These are phyloP conservation scores for Sarcophaga caerulescens DNA, from an alignment of 2,888 invertebrate genomes.

Conservation along the genomic window DNA sequence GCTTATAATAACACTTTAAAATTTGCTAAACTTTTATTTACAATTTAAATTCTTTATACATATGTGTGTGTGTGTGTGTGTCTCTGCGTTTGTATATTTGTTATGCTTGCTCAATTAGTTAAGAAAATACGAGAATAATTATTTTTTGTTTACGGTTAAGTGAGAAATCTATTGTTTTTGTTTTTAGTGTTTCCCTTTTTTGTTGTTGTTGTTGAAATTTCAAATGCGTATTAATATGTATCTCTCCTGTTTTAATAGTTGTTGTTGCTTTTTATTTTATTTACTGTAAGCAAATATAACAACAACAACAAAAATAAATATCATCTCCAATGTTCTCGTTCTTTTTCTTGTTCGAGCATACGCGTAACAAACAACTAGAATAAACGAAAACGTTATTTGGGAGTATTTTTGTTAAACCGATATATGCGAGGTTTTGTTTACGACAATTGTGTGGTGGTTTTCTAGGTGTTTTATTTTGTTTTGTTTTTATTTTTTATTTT, in stretches of 20 bases:
- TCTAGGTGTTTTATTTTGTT: conserved; percentile 28
- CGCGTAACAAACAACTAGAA: neutral
- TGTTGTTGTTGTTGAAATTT: conserved; percentile 43
- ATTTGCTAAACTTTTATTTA: neutral
- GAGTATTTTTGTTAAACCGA: neutral
- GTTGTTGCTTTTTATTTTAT: neutral
- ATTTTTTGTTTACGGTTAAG: conserved; percentile 55
- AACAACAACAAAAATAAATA: neutral
- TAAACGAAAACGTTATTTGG: neutral
- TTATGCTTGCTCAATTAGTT: conserved; percentile 44
- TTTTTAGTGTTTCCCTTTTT: neutral
- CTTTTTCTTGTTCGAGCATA: neutral
- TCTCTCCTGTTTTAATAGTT: neutral
- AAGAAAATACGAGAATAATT: conserved; percentile 65
- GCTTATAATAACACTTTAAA: neutral
- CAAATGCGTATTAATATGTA: conserved; percentile 15
- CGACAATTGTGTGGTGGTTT: too few species aligned
- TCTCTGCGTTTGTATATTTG: neutral
- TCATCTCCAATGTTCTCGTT: neutral
- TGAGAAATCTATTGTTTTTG: conserved; percentile 50
- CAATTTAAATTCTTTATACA: neutral
- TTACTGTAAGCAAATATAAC: neutral
- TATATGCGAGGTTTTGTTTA: neutral
- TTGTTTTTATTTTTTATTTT: conserved; percentile 36
- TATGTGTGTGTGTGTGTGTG: too few species aligned